Evolutionary conservation across 2,113 vertebrate genomes (phyloP), one percentile per base, ranked within the genome.

Genomic region (Sardina pilchardus): DNA sequence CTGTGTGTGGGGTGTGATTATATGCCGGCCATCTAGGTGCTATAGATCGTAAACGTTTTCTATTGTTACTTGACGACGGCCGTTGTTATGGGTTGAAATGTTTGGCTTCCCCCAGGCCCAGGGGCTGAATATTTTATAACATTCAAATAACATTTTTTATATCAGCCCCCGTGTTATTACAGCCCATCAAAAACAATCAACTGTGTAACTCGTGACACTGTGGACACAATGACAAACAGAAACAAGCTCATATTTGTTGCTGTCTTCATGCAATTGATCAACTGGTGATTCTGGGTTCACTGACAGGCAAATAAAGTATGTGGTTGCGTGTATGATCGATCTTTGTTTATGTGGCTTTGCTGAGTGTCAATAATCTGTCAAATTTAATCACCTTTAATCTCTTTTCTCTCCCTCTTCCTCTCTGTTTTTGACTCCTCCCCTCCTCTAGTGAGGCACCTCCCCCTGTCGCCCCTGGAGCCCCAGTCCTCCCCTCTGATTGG

Each of bases 361-460:
- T 34, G 30, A 75, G 16, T 75, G 16, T 75, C 67, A 4, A 36
- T 36, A 14, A 36, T 16, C 30, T 75, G 30, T 36, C 30, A 75
- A 34, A 34, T 16, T 75, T 16, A 75, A 30, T 34, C 30, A 14
- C 4, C 30, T 14, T 36, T 3, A 14, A 39, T 36, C 2, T 36
- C 34, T 17, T 78, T 34, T 26, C n/a, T 71, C 30, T 78, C 30
- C 19, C 12, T 36, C 14, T 78, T 44, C n/a, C 12, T 36, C 26
- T 30, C 26, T 30, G 26, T 67, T 10, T 71, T 30, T 34, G 50
- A 17, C 50, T 53, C 53, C 26, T 16, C 12, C 30, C 1, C 17
- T n/a, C n/a, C 0, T 91, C 94, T 96, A 99, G 98, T 97, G 86
- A 99, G 97, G 95, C 96, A 97, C 0, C 95, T 98, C 88, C 97